Evolutionary conservation across 2,113 vertebrate genomes (phyloP).

Genomic region (Haemorhous mexicanus): DNA sequence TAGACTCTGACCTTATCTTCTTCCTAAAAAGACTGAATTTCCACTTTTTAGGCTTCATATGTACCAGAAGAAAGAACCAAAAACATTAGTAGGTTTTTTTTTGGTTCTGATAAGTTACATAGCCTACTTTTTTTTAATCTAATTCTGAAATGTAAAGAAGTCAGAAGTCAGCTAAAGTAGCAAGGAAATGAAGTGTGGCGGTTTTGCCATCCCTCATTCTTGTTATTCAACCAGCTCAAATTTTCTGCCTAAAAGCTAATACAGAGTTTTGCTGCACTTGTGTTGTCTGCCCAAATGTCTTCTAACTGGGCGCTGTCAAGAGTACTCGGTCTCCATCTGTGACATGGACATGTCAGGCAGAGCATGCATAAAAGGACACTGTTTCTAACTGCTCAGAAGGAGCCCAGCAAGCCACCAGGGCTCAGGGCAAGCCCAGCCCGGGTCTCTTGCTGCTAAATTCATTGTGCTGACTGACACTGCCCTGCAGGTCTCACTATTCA

Average conservation of each 20-base stretch:
- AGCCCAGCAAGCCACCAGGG: not conserved
- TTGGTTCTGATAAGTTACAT: not conserved
- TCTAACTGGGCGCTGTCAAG: not conserved
- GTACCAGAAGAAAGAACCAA: not conserved
- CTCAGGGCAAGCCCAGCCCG: not conserved
- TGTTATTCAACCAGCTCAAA: not conserved
- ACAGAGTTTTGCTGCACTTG: not conserved
- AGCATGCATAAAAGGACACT: not conserved
- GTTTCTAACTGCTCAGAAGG: not conserved
- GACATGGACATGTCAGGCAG: not conserved
- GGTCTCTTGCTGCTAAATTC: not conserved
- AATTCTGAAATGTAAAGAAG: not conserved
- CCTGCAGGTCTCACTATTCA: not conserved
- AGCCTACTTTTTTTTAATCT: not conserved
- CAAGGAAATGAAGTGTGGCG: not conserved
- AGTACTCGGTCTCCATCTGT: not conserved
- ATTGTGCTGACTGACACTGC: not conserved
- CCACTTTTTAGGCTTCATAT: not conserved
- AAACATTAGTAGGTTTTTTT: not conserved
- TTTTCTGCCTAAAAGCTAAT: not conserved
- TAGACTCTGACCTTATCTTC: not conserved
- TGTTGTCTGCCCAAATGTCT: not conserved
- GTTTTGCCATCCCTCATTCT: not conserved
- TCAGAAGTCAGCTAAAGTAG: not conserved
- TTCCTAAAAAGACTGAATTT: not conserved